phyloP scores from a whole-genome alignment of 2,888 invertebrate species.

The Caenorhabditis sulstoni region DNA sequence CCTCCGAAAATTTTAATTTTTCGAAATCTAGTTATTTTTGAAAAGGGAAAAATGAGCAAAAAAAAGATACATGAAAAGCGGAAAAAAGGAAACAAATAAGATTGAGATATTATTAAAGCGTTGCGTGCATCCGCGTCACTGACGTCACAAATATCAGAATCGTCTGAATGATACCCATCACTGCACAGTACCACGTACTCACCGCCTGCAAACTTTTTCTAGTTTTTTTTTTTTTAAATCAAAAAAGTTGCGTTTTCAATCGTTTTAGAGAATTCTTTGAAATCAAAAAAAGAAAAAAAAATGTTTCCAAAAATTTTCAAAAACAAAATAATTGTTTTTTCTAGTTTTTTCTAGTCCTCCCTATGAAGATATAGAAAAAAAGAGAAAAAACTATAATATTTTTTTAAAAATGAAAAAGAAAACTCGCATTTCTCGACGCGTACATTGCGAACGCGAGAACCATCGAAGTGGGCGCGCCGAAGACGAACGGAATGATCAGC shows the following conservation, averaged over 20 bases:
- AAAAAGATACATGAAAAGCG: conserved; percentile 1
- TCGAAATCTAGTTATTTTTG: no score
- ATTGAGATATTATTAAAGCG: conserved; percentile 53
- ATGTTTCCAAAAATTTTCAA: background rate
- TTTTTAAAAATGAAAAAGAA: background rate
- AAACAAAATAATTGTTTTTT: no score
- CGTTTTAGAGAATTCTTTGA: no score
- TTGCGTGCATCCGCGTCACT: conserved; percentile 71
- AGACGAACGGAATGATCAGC: conserved; percentile 61
- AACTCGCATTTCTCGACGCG: conserved; percentile 55
- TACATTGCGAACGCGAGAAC: conserved; percentile 63
- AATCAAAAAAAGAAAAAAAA: background rate
- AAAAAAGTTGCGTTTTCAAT: no score
- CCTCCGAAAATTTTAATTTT: no score
- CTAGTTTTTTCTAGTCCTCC: conserved; percentile 4
- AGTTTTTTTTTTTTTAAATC: no score
- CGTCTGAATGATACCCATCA: conserved; percentile 74
- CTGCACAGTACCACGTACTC: conserved; percentile 71
- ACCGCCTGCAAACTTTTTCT: conserved; percentile 65
- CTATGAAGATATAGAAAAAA: no score
- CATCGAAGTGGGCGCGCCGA: conserved; percentile 68
- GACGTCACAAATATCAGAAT: conserved; percentile 69
- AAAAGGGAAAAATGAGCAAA: no score
- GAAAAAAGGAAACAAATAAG: background rate
- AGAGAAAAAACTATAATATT: no score